Evolutionary conservation across 2,113 vertebrate genomes (phyloP).

Genomic region (Brachirus orientalis): DNA sequence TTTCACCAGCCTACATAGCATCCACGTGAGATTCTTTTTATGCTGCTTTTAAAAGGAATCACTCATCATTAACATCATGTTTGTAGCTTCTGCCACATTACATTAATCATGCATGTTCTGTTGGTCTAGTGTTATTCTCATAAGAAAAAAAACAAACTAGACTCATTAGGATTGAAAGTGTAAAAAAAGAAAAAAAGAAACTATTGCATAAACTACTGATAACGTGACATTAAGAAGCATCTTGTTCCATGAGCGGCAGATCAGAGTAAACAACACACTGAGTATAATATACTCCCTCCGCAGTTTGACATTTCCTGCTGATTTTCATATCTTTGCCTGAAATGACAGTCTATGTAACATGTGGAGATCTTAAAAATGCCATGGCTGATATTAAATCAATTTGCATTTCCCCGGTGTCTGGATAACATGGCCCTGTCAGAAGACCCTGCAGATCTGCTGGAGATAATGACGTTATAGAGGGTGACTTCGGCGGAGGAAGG

Average conservation of each 20-base stretch:
- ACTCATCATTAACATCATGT: background rate
- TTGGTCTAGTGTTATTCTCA: slow-evolving; percentile 25
- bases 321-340: slow-evolving; percentile 82
- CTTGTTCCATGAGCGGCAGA: slow-evolving; percentile 69
- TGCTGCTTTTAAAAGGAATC: slow-evolving; percentile 2
- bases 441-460: slow-evolving; percentile 77
- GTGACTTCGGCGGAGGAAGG: slow-evolving; percentile 68
- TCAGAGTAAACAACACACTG: slow-evolving; percentile 79
- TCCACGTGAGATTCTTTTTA: background rate
- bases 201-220: slow-evolving; percentile 64
- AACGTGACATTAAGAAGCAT: slow-evolving; percentile 74
- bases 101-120: background rate
- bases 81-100: background rate
- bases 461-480: slow-evolving; percentile 83
- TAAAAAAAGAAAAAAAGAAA: slow-evolving; percentile 21
- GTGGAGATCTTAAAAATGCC: slow-evolving; percentile 84
- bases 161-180: slow-evolving; percentile 43
- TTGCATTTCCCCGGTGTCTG: slow-evolving; percentile 83
- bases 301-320: slow-evolving; percentile 83
- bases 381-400: slow-evolving; percentile 86
- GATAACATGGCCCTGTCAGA: slow-evolving; percentile 84
- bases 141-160: slow-evolving; percentile 28
- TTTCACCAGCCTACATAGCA: slow-evolving; percentile 1
- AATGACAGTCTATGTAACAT: slow-evolving; percentile 81
- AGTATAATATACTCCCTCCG: slow-evolving; percentile 68